These are phyloP conservation scores for Eupithecia inturbata DNA, from an alignment of 2,888 invertebrate genomes.

Conservation along the genomic window DNA sequence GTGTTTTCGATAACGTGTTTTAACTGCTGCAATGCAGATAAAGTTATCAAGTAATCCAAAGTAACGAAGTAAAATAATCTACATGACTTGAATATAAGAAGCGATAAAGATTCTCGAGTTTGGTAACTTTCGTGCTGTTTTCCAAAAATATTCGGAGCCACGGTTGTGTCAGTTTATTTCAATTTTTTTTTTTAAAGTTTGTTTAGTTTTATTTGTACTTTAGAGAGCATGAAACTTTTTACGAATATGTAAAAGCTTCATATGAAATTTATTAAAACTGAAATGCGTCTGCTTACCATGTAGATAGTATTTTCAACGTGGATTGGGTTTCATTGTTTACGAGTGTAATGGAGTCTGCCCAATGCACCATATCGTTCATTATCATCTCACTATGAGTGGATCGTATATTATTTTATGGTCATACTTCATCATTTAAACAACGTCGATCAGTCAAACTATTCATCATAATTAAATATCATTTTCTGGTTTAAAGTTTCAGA, in stretches of 20 bases:
- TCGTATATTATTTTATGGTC: background rate
- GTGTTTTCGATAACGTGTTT: conserved; percentile 16
- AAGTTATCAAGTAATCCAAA: conserved; percentile 5
- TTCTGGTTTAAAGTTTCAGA: no score
- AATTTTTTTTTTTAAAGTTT: background rate
- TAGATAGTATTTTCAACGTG: background rate
- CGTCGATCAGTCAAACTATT: no score
- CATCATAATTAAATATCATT: no score
- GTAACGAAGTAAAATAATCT: background rate
- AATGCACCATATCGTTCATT: background rate
- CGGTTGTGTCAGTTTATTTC: background rate
- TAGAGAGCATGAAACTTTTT: background rate
- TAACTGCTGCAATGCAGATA: conserved; percentile 31
- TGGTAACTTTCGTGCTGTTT: background rate
- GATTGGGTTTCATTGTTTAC: background rate
- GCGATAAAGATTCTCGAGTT: background rate
- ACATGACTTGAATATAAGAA: background rate
- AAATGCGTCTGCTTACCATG: background rate
- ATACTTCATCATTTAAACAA: background rate
- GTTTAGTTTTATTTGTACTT: background rate
- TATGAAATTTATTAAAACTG: conserved; percentile 2
- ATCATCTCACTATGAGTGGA: background rate
- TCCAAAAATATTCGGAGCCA: background rate
- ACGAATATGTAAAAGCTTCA: background rate
- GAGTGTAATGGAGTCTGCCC: background rate